phyloP scores from a whole-genome alignment of 2,113 vertebrate species.

The Tringa solitaria region DNA sequence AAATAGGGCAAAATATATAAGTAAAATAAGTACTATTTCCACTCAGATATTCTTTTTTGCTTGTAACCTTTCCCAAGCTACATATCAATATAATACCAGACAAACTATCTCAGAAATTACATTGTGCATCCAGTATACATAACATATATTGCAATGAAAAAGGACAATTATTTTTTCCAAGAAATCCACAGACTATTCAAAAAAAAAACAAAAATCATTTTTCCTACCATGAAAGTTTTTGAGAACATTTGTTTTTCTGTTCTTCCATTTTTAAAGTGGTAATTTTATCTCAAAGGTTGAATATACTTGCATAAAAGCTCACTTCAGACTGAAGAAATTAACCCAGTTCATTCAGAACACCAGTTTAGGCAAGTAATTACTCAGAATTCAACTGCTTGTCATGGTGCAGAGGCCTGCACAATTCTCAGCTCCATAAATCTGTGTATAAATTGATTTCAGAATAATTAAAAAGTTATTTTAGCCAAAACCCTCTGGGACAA shows the following conservation, averaged over 20 bases:
- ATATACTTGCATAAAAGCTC: not conserved
- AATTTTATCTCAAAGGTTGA: not conserved
- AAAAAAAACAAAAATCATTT: not conserved
- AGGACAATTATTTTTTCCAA: not conserved
- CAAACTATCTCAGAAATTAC: not conserved
- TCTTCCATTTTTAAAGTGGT: not conserved
- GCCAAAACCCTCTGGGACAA: not conserved
- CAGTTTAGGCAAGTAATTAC: not conserved
- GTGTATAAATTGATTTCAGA: slow-evolving; percentile 16
- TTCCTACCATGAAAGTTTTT: not conserved
- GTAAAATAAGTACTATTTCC: not conserved
- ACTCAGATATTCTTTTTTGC: not conserved
- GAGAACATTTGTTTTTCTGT: not conserved
- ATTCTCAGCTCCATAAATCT: slow-evolving; percentile 9
- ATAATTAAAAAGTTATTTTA: slow-evolving; percentile 33
- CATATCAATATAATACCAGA: not conserved
- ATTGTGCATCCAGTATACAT: not conserved
- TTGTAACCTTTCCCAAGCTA: not conserved
- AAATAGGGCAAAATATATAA: not conserved
- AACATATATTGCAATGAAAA: not conserved
- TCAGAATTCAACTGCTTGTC: not conserved
- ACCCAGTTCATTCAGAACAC: not conserved
- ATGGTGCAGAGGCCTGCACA: not conserved
- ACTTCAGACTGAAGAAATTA: not conserved
- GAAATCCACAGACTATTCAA: not conserved